Evolutionary conservation across 2,113 vertebrate genomes (phyloP), one percentile per base, ranked within the genome.

Genomic region (Montifringilla adamsi): DNA sequence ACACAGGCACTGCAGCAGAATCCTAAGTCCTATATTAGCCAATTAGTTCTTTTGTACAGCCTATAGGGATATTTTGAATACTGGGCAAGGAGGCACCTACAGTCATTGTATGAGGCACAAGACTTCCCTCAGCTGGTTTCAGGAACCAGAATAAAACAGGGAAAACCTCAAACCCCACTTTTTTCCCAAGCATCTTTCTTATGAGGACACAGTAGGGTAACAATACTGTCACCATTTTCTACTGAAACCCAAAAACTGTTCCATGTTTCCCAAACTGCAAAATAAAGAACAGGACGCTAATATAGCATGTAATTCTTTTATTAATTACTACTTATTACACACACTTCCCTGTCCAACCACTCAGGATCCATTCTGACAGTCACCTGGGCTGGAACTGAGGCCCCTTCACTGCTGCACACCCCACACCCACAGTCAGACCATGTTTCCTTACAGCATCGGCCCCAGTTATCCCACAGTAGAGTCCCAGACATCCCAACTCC

Each of bases 401-500:
- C 5, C 23, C 6, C n/a, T 15, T 12, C 33, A 26, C 22, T 22
- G 41, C 41, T 47, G 10, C 49, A 64, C n/a, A 46, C 41, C 7
- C 39, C 33, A 33, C 39, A 64, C 21, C 35, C 14, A 39, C 27
- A 22, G 39, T 39, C 41, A 47, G 31, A 37, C 31, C 20, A 43
- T 0, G 0, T 44, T 72, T 52, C 31, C 26, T 17, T 62, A 44
- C 8, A 44, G 15, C 15, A 3, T 63, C 3, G 1, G 27, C 27
- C n/a, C 9, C 44, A 75, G 22, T 16, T 26, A 30, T 43, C 62
- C 30, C 62, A 59, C 2, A 35, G 37, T 14, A 49, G 8, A 46
- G 19, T 9, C 23, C 16, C 33, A 62, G 28, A 20, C 5, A 4
- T 62, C 22, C 47, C 23, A 39, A 3, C 30, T 46, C 15, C 47